Evolutionary conservation across 1,140 invertebrate genomes (phyloP), one percentile per base, ranked within the genome.

Genomic region (Drosophila mayri): DNA sequence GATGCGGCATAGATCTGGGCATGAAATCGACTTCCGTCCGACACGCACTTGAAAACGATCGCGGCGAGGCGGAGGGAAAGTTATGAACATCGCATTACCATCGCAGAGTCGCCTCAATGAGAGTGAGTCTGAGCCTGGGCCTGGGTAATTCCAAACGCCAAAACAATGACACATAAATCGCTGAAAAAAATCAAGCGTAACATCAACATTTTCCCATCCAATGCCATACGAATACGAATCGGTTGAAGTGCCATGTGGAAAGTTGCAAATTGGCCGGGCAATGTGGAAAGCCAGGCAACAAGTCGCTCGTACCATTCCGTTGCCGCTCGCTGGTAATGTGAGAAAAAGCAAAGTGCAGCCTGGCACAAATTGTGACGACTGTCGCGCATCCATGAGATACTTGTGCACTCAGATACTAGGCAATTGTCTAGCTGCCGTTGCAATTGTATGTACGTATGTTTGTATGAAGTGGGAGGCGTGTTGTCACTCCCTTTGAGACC

Each of bases 151-250:
- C 72, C 82, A 81, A 78, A 81, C 77, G 60, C 65, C 81, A 54
- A 85, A 84, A 85, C 81, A 84, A 84, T 84, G 81, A 85, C 81
- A 85, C 72, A 84, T 67, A 84, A 84, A 84, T 72, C 72, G 76
- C 54, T 37, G 40, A 72, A 85, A 76, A 43, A 81, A 81, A 85
- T 81, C 73, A 85, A 74, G 81, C 81, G 68, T 85, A 84, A 84
- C 81, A 65, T 52, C 74, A 46, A 72, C 58, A 59, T 40, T 76
- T 81, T 76, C 71, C 49, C 63, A 70, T 43, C 60, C 49, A 52
- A n/a, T 43, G 25, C 30, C 55, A 20, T 16, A 40, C 47, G 16
- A 32, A 70, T 55, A 52, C 44, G 25, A 25, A 54, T 61, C 14
- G 30, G 57, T 40, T 49, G 58, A 16, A 58, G 25, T 18, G 30